Conservation (phyloP, 2,888 invertebrate genomes). For the Andrena flavipes region DNA sequence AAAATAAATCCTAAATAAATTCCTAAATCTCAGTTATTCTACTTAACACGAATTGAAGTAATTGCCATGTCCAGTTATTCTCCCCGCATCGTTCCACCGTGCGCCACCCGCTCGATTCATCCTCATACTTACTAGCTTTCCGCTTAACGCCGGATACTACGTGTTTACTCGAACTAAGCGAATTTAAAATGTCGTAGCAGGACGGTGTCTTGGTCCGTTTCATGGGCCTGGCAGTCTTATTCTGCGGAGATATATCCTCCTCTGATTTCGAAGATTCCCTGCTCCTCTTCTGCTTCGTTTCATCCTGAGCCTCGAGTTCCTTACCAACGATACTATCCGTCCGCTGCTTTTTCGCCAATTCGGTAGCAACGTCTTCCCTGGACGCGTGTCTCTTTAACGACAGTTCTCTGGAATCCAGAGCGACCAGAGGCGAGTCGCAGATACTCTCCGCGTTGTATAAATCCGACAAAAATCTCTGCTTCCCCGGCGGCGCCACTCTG, state of each 20-base stretch:
- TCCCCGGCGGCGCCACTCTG: slow-evolving; percentile 80
- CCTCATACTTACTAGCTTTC: slow-evolving; percentile 79
- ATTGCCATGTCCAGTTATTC: too few species aligned
- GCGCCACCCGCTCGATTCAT: background rate
- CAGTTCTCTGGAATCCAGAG: slow-evolving; percentile 77
- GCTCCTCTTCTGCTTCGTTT: slow-evolving; percentile 81
- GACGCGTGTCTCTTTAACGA: slow-evolving; percentile 82
- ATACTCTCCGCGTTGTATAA: slow-evolving; percentile 56
- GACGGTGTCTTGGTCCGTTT: slow-evolving; percentile 82
- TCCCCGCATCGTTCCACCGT: too few species aligned
- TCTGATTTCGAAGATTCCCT: slow-evolving; percentile 80
- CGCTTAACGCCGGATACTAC: slow-evolving; percentile 80
- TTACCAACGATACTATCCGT: slow-evolving; percentile 73
- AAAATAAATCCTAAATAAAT: too few species aligned
- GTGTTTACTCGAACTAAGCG: slow-evolving; percentile 80
- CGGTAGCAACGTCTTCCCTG: slow-evolving; percentile 78
- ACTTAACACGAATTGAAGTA: too few species aligned
- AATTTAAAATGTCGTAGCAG: slow-evolving; percentile 82
- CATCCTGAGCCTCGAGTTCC: slow-evolving; percentile 78
- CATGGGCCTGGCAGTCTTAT: slow-evolving; percentile 74
- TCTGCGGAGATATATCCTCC: slow-evolving; percentile 77
- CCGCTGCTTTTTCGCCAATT: slow-evolving; percentile 81
- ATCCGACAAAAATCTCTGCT: slow-evolving; percentile 70
- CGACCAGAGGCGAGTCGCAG: slow-evolving; percentile 68
- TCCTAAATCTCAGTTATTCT: too few species aligned